These are phyloP conservation scores for Lingula anatina DNA, from an alignment of 2,888 invertebrate genomes.

Conservation along the genomic window DNA sequence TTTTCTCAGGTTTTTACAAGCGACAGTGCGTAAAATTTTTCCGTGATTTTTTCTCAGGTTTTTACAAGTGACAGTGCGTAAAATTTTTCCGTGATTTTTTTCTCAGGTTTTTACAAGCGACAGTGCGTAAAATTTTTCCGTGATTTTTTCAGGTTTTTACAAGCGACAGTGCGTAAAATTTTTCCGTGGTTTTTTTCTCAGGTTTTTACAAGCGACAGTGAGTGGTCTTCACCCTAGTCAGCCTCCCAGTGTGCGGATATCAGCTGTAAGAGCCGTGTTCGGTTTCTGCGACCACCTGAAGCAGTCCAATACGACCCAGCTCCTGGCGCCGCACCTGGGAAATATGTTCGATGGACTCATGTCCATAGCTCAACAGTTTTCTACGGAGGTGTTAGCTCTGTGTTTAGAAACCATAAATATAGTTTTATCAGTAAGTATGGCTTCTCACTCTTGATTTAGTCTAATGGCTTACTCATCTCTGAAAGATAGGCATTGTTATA, in stretches of 20 bases:
- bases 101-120: conserved; percentile 56
- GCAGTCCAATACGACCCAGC: conserved; percentile 52
- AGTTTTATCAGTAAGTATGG: conserved; percentile 55
- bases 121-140: too few relatives aligned
- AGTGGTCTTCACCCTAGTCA: conserved; percentile 57
- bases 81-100: too few relatives aligned
- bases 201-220: conserved; percentile 58
- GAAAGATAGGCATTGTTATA: too few relatives aligned
- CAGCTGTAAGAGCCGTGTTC: conserved; percentile 56
- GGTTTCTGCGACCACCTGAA: conserved; percentile 59
- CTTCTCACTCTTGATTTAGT: too few relatives aligned
- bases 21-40: too few relatives aligned
- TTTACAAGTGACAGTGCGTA: too few relatives aligned
- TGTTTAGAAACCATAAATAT: conserved; percentile 58
- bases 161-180: too few relatives aligned
- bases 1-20: conserved; percentile 56
- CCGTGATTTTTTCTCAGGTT: too few relatives aligned
- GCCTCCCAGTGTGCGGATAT: conserved; percentile 57
- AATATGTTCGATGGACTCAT: conserved; percentile 58
- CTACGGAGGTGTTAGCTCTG: conserved; percentile 57
- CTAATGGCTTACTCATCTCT: too few relatives aligned
- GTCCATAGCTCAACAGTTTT: conserved; percentile 56
- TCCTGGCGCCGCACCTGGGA: conserved; percentile 53
- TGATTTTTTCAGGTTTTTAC: too few relatives aligned
- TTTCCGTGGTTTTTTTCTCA: too few relatives aligned